A percentile compares a stretch with the other conserved stretches of the same genome.
Evolutionary conservation across 2,888 invertebrate genomes (phyloP).

Genomic region (Zygaena filipendulae): DNA sequence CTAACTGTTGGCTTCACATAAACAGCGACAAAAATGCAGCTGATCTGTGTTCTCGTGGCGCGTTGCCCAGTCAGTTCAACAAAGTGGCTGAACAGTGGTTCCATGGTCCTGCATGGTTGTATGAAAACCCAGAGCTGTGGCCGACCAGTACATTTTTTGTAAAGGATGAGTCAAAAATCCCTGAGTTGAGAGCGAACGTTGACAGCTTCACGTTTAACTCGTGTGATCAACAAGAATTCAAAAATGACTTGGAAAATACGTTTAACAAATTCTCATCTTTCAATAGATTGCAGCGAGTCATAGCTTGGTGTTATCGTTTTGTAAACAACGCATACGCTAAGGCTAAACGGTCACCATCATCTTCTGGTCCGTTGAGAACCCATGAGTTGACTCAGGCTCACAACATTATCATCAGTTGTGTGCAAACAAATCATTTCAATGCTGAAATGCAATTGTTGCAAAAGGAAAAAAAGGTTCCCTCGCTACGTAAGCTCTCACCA

Average conservation of each 20-base stretch:
- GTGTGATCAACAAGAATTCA: too few species aligned
- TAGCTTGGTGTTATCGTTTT: too few species aligned
- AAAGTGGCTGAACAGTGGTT: background rate
- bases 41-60: conserved; percentile 8
- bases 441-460: background rate
- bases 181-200: background rate
- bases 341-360: too few species aligned
- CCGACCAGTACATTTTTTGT: background rate
- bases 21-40: conserved; percentile 4
- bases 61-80: conserved; percentile 1
- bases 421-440: conserved; percentile 1
- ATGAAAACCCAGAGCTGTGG: conserved; percentile 1
- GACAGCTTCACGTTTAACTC: too few species aligned
- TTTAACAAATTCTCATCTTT: conserved; percentile 4
- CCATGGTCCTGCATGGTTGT: conserved; percentile 1
- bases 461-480: background rate
- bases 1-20: too few species aligned
- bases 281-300: conserved; percentile 3
- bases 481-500: conserved; percentile 5
- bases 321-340: too few species aligned
- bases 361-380: too few species aligned
- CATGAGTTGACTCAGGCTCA: background rate
- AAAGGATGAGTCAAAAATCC: background rate
- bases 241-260: too few species aligned
- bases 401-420: background rate